Evolutionary conservation across 64 coral and sea anemone genomes (phyloP), one percentile per base, ranked within the genome.

Genomic region (Porites lutea): DNA sequence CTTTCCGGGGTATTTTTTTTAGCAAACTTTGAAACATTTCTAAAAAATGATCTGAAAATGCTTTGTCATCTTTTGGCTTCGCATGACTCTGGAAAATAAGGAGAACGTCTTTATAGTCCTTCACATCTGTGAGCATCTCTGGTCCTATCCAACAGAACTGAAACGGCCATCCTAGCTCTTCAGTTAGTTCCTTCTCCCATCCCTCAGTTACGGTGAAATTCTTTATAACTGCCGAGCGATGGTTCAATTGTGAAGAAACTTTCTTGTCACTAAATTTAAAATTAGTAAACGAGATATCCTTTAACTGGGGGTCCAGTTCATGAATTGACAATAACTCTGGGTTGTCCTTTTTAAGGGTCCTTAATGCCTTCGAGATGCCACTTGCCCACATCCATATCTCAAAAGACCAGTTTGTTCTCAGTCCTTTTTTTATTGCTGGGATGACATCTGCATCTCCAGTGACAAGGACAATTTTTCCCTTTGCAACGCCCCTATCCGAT

Each of bases 391-490:
- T 82, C 79, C 79, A 82, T 15, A 82, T 64, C 37, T 65, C 79
- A 82, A n/a, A 64, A 46, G 79, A 82, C 79, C 79, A 82, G 19
- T 46, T 64, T 2, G 13, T n/a, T 14, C 19, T 61, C 23, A 79
- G 21, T 23, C 58, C 59, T 44, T 82, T 58, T 46, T 65, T 82
- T 48, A 82, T 46, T 0, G 79, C 79, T 8, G 79, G 79, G 37
- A 82, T 82, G 12, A 82, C 43, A 48, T 82, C 79, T 64, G 79
- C 79, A 64, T 82, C 79, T 44, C 79, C 79, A 64, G 59, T 82
- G 4, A 82, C 59, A 15, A 82, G 6, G 6, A 64, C 79, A 16
- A 82, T 43, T 16, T 82, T 82, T 47, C 79, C 79, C 5, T 65
- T 82, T 1, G 59, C 59, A 7, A 82, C 14, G 27, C 57, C 37